Percentiles rank a stretch among this genome's conserved stretches.
phyloP scores from a whole-genome alignment of 2,113 vertebrate genomes.

The Lutjanus erythropterus region DNA sequence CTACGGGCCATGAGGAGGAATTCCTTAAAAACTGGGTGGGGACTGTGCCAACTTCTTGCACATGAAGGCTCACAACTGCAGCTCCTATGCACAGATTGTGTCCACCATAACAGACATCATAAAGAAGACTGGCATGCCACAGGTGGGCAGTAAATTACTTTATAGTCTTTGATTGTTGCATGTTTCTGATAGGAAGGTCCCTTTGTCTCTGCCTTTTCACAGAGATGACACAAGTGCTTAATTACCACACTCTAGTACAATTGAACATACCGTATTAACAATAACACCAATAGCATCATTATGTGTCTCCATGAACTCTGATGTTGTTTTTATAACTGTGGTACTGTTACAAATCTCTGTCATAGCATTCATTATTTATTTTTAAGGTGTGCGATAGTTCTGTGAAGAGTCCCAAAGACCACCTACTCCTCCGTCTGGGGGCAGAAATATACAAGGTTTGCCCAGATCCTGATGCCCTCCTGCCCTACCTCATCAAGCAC shows the following conservation, averaged over 20 bases:
- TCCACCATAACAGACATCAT: slow-evolving; percentile 85
- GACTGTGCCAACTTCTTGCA: slow-evolving; percentile 85
- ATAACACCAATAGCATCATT: no score
- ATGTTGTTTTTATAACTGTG: no score
- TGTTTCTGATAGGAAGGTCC: no score
- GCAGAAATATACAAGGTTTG: slow-evolving; percentile 81
- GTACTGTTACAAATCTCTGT: no score
- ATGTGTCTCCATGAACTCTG: no score
- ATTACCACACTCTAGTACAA: no score
- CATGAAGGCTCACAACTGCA: slow-evolving; percentile 78
- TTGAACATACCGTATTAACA: no score
- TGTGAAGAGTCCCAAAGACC: slow-evolving; percentile 84
- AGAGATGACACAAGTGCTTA: no score
- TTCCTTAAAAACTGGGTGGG: slow-evolving; percentile 71
- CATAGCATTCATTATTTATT: no score
- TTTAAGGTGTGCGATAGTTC: slow-evolving; percentile 82
- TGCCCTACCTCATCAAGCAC: slow-evolving; percentile 81
- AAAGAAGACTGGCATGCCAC: slow-evolving; percentile 81
- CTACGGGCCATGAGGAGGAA: slow-evolving; percentile 70
- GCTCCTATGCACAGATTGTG: slow-evolving; percentile 83
- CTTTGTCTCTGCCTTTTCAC: no score
- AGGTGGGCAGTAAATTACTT: no score
- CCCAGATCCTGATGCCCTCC: slow-evolving; percentile 77
- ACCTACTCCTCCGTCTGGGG: slow-evolving; percentile 85
- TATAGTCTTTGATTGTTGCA: no score